Percentiles rank a stretch among this genome's conserved stretches.
Evolutionary conservation across 2,888 invertebrate species (phyloP).

Genomic region (Cataglyphis altisquamis): DNA sequence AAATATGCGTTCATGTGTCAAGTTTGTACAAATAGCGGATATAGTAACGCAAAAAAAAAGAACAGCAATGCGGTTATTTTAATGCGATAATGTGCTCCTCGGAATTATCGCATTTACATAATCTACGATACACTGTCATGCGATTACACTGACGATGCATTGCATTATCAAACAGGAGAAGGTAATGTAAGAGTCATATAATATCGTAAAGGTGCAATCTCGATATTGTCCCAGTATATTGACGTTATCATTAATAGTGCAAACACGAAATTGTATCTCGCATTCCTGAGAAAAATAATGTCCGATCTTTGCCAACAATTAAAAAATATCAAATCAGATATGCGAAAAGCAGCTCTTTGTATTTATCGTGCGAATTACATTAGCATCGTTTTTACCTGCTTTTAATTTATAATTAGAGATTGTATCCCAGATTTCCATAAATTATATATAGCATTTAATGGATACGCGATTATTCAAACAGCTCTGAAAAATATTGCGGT

Average conservation of each 20-base stretch:
- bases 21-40: slow-evolving; percentile 1
- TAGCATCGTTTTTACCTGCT: background rate
- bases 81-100: background rate
- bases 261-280: background rate
- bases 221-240: background rate
- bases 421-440: background rate
- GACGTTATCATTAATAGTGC: background rate
- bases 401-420: background rate
- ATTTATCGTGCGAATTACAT: slow-evolving; percentile 17
- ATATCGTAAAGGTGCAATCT: background rate
- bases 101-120: slow-evolving; percentile 59
- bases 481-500: background rate
- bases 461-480: background rate
- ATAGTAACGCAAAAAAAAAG: background rate
- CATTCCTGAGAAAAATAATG: background rate
- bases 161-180: background rate
- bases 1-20: slow-evolving; percentile 8
- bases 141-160: background rate
- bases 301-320: background rate
- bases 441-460: background rate
- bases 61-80: background rate
- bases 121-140: background rate
- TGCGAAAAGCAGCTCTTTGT: background rate
- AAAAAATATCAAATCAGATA: background rate
- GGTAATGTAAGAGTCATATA: background rate